phyloP scores from a whole-genome alignment of 1,140 invertebrate genomes.

The Cotesia glomerata region DNA sequence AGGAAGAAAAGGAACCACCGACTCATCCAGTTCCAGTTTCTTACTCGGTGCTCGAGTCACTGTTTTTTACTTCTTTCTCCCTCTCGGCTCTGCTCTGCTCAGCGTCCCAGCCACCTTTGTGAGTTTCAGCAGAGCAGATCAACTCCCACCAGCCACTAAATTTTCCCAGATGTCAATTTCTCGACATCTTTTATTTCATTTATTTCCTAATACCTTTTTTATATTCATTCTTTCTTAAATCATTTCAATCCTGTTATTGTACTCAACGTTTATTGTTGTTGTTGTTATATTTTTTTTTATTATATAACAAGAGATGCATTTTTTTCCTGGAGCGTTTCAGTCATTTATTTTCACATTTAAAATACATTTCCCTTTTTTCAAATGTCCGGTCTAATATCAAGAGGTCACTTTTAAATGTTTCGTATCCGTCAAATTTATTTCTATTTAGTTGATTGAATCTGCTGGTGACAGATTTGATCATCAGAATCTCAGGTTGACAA shows the following conservation, averaged over 20 bases:
- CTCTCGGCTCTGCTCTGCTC: background rate
- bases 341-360: no score
- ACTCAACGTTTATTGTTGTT: background rate
- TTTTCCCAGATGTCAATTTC: slow-evolving; percentile 25
- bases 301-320: no score
- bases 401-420: no score
- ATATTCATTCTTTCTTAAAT: slow-evolving; percentile 28
- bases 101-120: background rate
- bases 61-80: slow-evolving; percentile 31
- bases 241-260: background rate
- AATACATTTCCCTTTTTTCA: no score
- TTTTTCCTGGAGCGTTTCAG: no score
- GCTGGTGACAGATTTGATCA: no score
- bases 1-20: slow-evolving; percentile 41
- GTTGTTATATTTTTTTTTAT: background rate
- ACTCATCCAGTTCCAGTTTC: slow-evolving; percentile 40
- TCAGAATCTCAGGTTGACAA: no score
- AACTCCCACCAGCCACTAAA: background rate
- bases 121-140: background rate
- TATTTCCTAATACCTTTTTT: slow-evolving; percentile 32
- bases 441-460: no score
- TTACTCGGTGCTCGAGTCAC: slow-evolving; percentile 43
- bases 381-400: no score
- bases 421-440: no score
- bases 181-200: slow-evolving; percentile 3